These are phyloP conservation scores for Melanotaenia parkinsoni DNA, from an alignment of 2,797 vertebrate species.

Conservation along the genomic window DNA sequence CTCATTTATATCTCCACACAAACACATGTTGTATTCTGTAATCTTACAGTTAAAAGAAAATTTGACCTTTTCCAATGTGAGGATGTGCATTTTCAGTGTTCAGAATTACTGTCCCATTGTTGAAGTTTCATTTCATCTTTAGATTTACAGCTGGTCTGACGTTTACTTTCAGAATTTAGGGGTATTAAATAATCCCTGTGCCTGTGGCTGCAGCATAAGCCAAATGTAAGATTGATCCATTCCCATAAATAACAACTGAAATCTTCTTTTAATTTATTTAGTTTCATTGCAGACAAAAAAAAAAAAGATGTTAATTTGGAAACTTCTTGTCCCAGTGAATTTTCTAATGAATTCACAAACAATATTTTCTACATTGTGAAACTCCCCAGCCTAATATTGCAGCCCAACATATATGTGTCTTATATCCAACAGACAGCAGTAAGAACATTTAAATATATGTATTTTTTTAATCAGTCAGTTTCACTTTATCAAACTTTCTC, in stretches of 20 bases:
- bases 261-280: too few relatives aligned
- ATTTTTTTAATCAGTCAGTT: too few relatives aligned
- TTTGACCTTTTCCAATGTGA: neutral
- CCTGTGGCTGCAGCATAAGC: neutral
- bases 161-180: neutral
- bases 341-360: too few relatives aligned
- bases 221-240: neutral
- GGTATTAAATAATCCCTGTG: neutral
- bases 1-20: conserved; percentile 31
- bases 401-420: too few relatives aligned
- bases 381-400: too few relatives aligned
- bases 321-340: too few relatives aligned
- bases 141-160: neutral
- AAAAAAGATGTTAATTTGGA: too few relatives aligned
- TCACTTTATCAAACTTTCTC: too few relatives aligned
- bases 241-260: neutral
- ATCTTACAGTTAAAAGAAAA: neutral
- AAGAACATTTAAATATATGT: too few relatives aligned
- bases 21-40: neutral
- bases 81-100: neutral
- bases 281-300: too few relatives aligned
- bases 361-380: too few relatives aligned
- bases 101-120: neutral
- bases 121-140: neutral
- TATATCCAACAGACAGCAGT: too few relatives aligned